Evolutionary conservation across 2,888 invertebrate genomes (phyloP).

Genomic region (Lordiphosa andalusiaca): DNA sequence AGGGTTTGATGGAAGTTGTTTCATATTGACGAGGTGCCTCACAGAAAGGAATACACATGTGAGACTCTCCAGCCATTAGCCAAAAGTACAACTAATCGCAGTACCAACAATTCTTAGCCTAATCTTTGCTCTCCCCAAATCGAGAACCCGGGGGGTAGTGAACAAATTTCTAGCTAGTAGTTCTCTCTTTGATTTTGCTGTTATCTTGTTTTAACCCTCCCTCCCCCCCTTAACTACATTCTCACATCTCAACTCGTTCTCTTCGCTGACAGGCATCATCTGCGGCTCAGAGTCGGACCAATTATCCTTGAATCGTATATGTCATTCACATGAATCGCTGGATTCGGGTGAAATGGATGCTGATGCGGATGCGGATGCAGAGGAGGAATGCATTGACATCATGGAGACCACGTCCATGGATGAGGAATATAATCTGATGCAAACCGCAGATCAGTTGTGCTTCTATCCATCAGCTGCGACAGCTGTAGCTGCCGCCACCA

Average conservation of each 20-base stretch:
- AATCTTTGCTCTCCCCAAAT: too few relatives aligned
- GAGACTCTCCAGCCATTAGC: too few relatives aligned
- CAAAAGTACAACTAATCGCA: too few relatives aligned
- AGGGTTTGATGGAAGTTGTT: too few relatives aligned
- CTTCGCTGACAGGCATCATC: conserved; percentile 80
- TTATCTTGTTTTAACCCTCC: conserved; percentile 15
- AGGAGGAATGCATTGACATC: conserved; percentile 82
- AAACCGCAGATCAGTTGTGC: conserved; percentile 78
- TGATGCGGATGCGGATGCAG: conserved; percentile 82
- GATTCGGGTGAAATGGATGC: conserved; percentile 85
- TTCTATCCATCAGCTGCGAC: conserved; percentile 75
- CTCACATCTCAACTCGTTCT: conserved; percentile 4
- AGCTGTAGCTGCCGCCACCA: conserved; percentile 51
- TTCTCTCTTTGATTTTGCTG: conserved; percentile 18
- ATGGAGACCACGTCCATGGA: conserved; percentile 80
- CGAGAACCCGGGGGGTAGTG: neutral
- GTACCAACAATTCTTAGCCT: too few relatives aligned
- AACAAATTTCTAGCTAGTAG: neutral
- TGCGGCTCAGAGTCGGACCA: conserved; percentile 82
- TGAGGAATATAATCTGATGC: conserved; percentile 79
- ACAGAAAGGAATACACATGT: too few relatives aligned
- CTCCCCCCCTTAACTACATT: neutral
- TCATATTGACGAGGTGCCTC: too few relatives aligned
- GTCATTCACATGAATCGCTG: conserved; percentile 87
- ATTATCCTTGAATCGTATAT: conserved; percentile 79